A percentile compares a stretch with the other conserved stretches of the same genome.
Conservation (phyloP, 2,888 invertebrate species). For the Molorchus minor region DNA sequence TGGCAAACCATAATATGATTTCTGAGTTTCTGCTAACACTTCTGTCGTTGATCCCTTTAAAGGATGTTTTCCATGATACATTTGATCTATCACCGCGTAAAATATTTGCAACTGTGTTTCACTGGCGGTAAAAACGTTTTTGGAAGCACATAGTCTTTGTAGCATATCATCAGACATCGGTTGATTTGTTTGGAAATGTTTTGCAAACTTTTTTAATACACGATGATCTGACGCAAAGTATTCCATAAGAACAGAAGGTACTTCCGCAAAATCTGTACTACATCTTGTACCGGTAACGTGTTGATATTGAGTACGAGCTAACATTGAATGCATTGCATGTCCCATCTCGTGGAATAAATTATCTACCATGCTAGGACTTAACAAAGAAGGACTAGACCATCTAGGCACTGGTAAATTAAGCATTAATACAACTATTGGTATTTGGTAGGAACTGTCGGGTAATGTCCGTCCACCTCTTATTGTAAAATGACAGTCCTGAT, state of each 20-base stretch:
- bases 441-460: slow-evolving; percentile 84
- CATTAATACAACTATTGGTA: slow-evolving; percentile 93
- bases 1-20: slow-evolving; percentile 84
- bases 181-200: slow-evolving; percentile 90
- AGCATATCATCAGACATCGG: slow-evolving; percentile 83
- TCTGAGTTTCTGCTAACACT: slow-evolving; percentile 79
- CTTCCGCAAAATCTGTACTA: slow-evolving; percentile 97
- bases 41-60: slow-evolving; percentile 71
- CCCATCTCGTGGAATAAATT: slow-evolving; percentile 99
- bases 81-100: slow-evolving; percentile 85
- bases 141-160: slow-evolving; percentile 82
- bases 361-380: slow-evolving; percentile 87
- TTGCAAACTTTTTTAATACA: slow-evolving; percentile 85
- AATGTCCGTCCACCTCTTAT: slow-evolving; percentile 90
- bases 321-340: slow-evolving; percentile 98
- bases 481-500: slow-evolving; percentile 99
- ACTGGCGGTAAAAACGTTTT: slow-evolving; percentile 87
- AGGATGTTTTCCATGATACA: slow-evolving; percentile 78
- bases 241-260: slow-evolving; percentile 99
- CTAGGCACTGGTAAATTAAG: slow-evolving; percentile 83
- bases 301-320: slow-evolving; percentile 93
- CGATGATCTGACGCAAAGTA: slow-evolving; percentile 92
- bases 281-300: slow-evolving; percentile 98
- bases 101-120: slow-evolving; percentile 73
- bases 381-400: slow-evolving; percentile 78